Evolutionary conservation across 2,888 invertebrate species (phyloP), one percentile per base, ranked within the genome.

Genomic region (Pristionchus exspectatus): DNA sequence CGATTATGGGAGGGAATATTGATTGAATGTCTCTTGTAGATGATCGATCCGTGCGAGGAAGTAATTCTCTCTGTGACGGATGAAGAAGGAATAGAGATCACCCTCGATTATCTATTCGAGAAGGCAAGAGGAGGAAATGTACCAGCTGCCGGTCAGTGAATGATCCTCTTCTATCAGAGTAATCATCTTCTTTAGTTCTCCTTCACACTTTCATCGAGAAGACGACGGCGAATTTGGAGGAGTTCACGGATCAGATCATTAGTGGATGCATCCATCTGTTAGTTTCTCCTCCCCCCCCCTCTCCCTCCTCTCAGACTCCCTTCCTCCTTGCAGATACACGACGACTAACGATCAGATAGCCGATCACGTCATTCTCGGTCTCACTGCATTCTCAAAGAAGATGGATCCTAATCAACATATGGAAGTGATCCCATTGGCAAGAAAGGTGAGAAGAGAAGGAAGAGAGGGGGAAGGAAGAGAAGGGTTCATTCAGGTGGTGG

Each of bases 31-130:
- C 33, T 85, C 16, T 50, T 69, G 72, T 56, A 92, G 91, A 93
- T 93, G 93, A 92, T 93, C 30, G 92, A 92, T 3, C 91, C 92
- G 4, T 93, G 93, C 85, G 92, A 92, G 88, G 92, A 91, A 87
- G 98, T 99, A 66, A 97, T 99, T 91, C 96, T 98, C 93, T 98
- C 98, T 0, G 97, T 98, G 3, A 96, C 96, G 0, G 98, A 98
- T 95, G 96, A 96, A 9, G 96, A 97, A 44, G 98, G 98, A 21
- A 97, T 98, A 7, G 96, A 98, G 63, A 97, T 97, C 74, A 97
- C 98, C 14, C 97, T 98, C 96, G 98, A 98, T 95, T 97, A 97
- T 89, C 96, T 98, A 89, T 96, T 98, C 95, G 97, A 97, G 92
- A 97, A 97, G 24, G 97, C 97, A 12, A 96, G 97, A 94, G 96